These are phyloP conservation scores for Ophioninae sp. DNA, from an alignment of 2,888 invertebrate species.

Conservation along the genomic window DNA sequence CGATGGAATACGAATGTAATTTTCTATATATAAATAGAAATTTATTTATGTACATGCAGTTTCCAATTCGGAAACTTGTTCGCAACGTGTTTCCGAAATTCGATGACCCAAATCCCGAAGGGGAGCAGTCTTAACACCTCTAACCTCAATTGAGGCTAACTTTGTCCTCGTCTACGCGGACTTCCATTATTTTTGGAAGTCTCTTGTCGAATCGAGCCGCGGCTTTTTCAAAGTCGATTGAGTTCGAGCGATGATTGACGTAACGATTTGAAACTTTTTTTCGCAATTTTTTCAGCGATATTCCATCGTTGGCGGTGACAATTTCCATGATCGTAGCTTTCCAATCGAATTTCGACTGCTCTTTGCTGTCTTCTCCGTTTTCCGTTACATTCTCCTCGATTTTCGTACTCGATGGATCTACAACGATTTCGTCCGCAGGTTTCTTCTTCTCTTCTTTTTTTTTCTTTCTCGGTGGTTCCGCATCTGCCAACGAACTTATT, in stretches of 20 bases:
- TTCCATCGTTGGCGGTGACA: constrained; percentile 82
- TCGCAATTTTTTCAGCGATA: constrained; percentile 88
- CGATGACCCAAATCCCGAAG: background rate
- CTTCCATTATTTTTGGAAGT: constrained; percentile 85
- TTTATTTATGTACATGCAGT: background rate
- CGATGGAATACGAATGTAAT: no score
- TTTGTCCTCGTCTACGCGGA: constrained; percentile 85
- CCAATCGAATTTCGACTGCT: constrained; percentile 73
- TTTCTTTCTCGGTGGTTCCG: constrained; percentile 52
- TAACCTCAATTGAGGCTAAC: constrained; percentile 76
- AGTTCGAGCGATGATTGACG: constrained; percentile 81
- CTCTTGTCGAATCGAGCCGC: constrained; percentile 88
- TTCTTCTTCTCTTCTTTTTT: constrained; percentile 60
- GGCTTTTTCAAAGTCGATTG: constrained; percentile 84
- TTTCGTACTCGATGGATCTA: constrained; percentile 1
- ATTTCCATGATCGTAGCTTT: constrained; percentile 71
- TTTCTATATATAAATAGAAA: background rate
- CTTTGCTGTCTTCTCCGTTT: constrained; percentile 30
- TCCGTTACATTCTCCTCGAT: background rate
- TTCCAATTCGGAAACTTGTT: background rate
- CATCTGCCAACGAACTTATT: constrained; percentile 37
- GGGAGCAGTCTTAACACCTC: constrained; percentile 39
- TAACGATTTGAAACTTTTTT: constrained; percentile 89
- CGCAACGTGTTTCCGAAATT: background rate
- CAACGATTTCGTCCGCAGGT: constrained; percentile 47